Percentiles rank a stretch among this genome's conserved stretches.
phyloP scores from a whole-genome alignment of 2,888 invertebrate species.

The Balanococcus diminutus region DNA sequence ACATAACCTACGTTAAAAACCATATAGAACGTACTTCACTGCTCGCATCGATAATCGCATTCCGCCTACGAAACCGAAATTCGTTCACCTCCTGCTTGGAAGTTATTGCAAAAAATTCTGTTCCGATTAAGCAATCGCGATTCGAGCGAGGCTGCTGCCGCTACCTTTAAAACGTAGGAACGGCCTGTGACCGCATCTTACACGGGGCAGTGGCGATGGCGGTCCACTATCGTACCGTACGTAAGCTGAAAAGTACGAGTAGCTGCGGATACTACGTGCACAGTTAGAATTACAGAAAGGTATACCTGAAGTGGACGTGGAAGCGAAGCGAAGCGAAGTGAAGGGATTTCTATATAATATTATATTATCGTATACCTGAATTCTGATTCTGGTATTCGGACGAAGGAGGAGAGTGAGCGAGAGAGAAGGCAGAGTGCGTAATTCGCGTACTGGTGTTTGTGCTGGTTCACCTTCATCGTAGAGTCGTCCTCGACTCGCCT shows the following conservation, averaged over 20 bases:
- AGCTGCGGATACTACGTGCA: constrained; percentile 2
- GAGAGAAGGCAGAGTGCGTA: background rate
- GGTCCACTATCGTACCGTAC: background rate
- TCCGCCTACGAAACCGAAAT: background rate
- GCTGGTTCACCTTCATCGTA: background rate
- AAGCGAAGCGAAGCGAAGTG: background rate
- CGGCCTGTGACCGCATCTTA: background rate
- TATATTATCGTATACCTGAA: no score
- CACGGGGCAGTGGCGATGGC: no score
- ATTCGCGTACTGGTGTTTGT: background rate
- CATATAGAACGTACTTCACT: background rate
- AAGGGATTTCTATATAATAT: background rate
- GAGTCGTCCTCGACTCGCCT: background rate
- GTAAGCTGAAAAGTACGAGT: background rate
- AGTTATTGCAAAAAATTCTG: background rate
- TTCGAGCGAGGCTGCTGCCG: background rate
- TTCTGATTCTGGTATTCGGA: background rate
- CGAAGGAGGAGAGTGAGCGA: background rate
- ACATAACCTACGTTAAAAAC: background rate
- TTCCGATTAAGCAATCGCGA: constrained; percentile 11
- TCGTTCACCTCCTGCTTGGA: background rate
- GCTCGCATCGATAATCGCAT: background rate
- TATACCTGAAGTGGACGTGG: background rate
- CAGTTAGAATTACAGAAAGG: background rate
- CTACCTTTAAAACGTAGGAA: background rate